Evolutionary conservation across 1,140 invertebrate species (phyloP), one percentile per base, ranked within the genome.

Genomic region (Drosophila azteca): DNA sequence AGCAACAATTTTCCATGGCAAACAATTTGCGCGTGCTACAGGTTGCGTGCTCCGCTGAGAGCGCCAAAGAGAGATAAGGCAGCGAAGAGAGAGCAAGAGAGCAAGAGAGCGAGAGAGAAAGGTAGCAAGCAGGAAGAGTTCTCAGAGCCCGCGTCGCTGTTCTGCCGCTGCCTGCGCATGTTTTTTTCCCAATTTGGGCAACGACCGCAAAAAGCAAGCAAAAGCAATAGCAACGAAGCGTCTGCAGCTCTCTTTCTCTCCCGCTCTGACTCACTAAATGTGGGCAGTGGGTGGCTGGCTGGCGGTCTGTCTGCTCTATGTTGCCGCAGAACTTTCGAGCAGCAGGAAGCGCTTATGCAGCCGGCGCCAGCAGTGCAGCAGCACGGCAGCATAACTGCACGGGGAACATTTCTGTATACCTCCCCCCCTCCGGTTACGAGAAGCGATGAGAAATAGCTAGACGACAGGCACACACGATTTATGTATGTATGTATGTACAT

Each of bases 141-240:
- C 52, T 69, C 44, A 20, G 53, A 39, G 35, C 35, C 35, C 35
- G 35, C 35, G 35, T 13, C 35, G 3, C 35, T 39, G 9, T 39
- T 39, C 35, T 39, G 11, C 11, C 35, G 35, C 35, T 54, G 51
- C 11, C 35, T 69, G 78, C 78, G 80, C 80, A 84, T 84, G 80
- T 61, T 80, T 79, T 75, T 70, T 75, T 20, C 46, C 51, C 59
- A 74, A 77, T 68, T 84, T 84, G 81, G 80, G 77, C 80, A 83
- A 84, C 80, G 80, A 84, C 80, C 80, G 80, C 71, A 71, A 39
- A 13, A 39, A 39, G 35, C 35, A 39, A 31, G 44, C 50, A 61
- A 74, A 58, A 63, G 54, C 71, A 84, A 80, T 71, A 79, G 67
- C 41, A 83, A 84, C 82, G 63, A 73, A 55, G 62, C 41, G 22